A percentile compares a stretch with the other conserved stretches of the same genome.
These are phyloP conservation scores for Dysidea cf. avara DNA, from an alignment of 37 sponge, comb jelly and placozoan genomes.

Conservation along the genomic window DNA sequence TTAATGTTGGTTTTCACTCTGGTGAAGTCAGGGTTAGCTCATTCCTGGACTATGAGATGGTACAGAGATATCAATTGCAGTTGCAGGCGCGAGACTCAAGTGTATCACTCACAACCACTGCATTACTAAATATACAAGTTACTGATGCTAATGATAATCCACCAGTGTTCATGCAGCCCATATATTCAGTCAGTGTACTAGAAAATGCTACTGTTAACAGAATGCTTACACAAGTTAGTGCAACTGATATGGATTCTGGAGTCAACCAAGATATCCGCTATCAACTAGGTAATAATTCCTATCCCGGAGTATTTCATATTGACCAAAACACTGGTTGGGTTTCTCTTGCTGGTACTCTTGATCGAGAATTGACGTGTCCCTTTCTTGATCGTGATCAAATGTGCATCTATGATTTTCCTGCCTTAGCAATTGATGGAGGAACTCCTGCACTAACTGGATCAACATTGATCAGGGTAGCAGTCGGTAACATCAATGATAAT, in stretches of 20 bases:
- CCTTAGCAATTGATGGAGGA: constrained; percentile 31
- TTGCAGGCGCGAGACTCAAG: background rate
- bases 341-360: constrained; percentile 17
- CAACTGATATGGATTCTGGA: constrained; percentile 47
- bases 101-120: background rate
- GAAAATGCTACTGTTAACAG: constrained; percentile 46
- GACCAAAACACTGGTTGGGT: constrained; percentile 31
- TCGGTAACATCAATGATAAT: constrained; percentile 47
- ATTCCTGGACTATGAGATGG: constrained; percentile 16
- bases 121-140: constrained; percentile 8
- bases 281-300: constrained; percentile 5
- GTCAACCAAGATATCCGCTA: constrained; percentile 24
- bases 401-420: constrained; percentile 15
- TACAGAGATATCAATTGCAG: background rate
- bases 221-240: constrained; percentile 26
- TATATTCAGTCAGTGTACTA: constrained; percentile 42
- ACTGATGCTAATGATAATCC: constrained; percentile 38
- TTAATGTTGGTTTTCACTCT: constrained; percentile 28
- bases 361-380: constrained; percentile 3
- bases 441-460: background rate
- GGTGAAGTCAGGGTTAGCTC: constrained; percentile 58
- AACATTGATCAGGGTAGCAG: constrained; percentile 19
- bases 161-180: constrained; percentile 36
- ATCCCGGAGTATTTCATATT: constrained; percentile 23
- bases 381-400: constrained; percentile 5